These are phyloP conservation scores for Netelia melanura DNA, from an alignment of 2,888 invertebrate genomes.

Conservation along the genomic window DNA sequence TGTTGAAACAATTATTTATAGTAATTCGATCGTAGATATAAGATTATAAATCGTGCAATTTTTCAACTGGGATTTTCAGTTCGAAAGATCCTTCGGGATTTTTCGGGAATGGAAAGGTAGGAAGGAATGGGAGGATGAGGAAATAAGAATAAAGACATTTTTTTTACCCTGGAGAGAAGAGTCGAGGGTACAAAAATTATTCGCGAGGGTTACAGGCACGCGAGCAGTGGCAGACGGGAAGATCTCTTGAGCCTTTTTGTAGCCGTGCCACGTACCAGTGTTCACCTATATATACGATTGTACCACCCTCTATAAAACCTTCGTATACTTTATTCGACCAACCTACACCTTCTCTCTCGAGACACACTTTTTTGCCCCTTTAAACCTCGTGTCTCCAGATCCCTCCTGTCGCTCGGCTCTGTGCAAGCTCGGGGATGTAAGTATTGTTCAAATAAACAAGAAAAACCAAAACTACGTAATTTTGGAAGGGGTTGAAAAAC, in stretches of 20 bases:
- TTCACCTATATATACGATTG: slow-evolving; percentile 22
- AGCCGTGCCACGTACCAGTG: slow-evolving; percentile 45
- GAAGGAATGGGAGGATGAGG: background rate
- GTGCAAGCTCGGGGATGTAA: slow-evolving; percentile 43
- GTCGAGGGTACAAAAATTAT: slow-evolving; percentile 3
- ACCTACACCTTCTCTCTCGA: slow-evolving; percentile 48
- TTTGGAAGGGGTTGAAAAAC: slow-evolving; percentile 33
- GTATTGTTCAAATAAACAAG: slow-evolving; percentile 35
- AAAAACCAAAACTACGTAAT: slow-evolving; percentile 9
- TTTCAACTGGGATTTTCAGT: background rate
- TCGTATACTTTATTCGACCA: slow-evolving; percentile 29
- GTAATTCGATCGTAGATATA: no score
- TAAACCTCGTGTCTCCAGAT: slow-evolving; percentile 31
- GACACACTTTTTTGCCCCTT: slow-evolving; percentile 46
- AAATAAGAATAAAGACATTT: slow-evolving; percentile 10
- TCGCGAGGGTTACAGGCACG: background rate
- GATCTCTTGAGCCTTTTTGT: slow-evolving; percentile 44
- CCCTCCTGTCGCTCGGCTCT: slow-evolving; percentile 29
- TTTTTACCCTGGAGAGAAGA: slow-evolving; percentile 2
- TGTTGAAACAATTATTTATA: no score
- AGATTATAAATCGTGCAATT: background rate
- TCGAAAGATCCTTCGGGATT: background rate
- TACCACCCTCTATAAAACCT: background rate
- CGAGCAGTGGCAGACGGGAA: slow-evolving; percentile 34
- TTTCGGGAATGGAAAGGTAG: background rate